Conservation (phyloP, 2,888 invertebrate genomes). For the Pterostichus niger region DNA sequence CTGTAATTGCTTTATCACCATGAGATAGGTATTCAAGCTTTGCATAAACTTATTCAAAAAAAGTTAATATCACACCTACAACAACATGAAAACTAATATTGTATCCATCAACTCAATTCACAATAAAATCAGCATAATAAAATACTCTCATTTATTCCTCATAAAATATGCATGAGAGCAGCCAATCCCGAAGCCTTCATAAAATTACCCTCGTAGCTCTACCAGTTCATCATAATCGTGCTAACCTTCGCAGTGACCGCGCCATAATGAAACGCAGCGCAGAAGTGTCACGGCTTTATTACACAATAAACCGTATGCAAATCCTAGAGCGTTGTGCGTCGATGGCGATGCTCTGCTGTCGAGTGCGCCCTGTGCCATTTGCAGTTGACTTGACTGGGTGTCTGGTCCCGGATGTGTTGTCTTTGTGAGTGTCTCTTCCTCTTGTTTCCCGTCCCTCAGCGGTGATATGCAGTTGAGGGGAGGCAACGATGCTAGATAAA, state of each 20-base stretch:
- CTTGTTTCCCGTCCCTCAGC: not conserved
- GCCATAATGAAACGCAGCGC: not conserved
- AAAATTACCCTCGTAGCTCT: constrained; percentile 43
- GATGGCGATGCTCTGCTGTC: constrained; percentile 27
- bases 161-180: constrained; percentile 54
- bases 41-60: constrained; percentile 27
- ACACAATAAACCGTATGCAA: constrained; percentile 63
- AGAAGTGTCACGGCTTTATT: constrained; percentile 55
- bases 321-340: constrained; percentile 22
- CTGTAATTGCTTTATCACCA: constrained; percentile 33
- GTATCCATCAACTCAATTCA: constrained; percentile 43
- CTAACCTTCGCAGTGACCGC: constrained; percentile 34
- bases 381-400: not conserved
- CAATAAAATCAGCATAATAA: constrained; percentile 58
- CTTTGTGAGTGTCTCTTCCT: not conserved
- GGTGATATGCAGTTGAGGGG: constrained; percentile 15
- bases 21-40: constrained; percentile 28
- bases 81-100: constrained; percentile 44
- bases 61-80: constrained; percentile 46
- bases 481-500: constrained; percentile 6
- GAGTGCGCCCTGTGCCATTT: not conserved
- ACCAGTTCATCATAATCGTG: constrained; percentile 44
- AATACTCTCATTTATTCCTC: constrained; percentile 57
- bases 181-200: constrained; percentile 19
- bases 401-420: constrained; percentile 2